Conservation (phyloP, 2,888 invertebrate genomes). For the Lacanobia wlatinum region DNA sequence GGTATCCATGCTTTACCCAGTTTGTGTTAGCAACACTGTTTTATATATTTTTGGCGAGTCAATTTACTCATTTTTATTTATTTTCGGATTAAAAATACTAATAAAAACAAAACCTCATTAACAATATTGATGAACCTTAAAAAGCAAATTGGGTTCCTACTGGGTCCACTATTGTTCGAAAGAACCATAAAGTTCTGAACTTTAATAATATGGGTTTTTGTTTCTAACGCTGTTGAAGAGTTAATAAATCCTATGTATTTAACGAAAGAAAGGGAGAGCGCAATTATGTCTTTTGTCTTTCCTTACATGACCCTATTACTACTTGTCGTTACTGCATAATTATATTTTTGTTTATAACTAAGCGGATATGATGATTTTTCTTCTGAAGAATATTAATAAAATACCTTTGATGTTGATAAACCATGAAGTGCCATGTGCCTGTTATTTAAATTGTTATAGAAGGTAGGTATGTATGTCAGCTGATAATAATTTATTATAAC, state of each 20-base stretch:
- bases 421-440: background rate
- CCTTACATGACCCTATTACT: background rate
- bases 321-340: background rate
- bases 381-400: background rate
- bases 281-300: background rate
- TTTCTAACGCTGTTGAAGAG: background rate
- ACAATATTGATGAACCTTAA: background rate
- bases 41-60: background rate
- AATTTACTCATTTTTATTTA: too few relatives aligned
- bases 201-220: background rate
- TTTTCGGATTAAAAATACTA: background rate
- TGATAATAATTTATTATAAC: background rate
- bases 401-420: background rate
- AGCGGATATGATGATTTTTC: background rate
- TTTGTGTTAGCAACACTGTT: background rate
- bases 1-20: background rate
- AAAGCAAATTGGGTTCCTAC: background rate
- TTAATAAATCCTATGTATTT: too few relatives aligned
- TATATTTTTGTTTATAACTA: too few relatives aligned
- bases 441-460: background rate
- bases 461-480: background rate
- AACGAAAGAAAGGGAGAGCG: background rate
- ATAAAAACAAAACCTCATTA: background rate
- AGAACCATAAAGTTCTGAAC: conserved; percentile 1
- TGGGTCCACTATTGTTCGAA: background rate